Evolutionary conservation across 2,888 invertebrate genomes (phyloP), one percentile per base, ranked within the genome.

Genomic region (Branchipolynoe longqiensis): DNA sequence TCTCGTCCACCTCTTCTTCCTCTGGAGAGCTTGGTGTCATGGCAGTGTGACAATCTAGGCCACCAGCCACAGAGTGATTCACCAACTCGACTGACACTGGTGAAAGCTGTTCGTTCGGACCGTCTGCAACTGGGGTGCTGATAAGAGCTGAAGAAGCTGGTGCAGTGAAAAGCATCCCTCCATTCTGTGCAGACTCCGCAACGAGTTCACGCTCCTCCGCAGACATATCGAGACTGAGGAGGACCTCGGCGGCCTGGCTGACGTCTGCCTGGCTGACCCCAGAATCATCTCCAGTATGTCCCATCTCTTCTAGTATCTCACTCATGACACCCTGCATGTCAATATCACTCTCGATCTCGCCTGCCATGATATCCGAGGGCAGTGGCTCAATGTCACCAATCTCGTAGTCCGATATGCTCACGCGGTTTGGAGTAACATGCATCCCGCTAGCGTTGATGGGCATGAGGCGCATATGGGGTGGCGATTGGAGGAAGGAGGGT

Each of bases 211-310:
- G 25, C 48, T 78, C 78, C 78, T 78, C 78, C 0, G 48, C 78
- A 0, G 78, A 78, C 78, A 78, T 78, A 28, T 78, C 78, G 1
- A 78, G 48, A 48, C 78, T 78, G 48, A 78, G 78, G 8, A 78
- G 78, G 28, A 78, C 78, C 18, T 78, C 78, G 48, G 78, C 78
- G 18, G 78, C 78, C 4, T 18, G 28, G 25, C 78, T 78, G 31
- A 78, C 78, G 28, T 78, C 78, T 4, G 78, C 28, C n/a, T n/a
- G n/a, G 31, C 78, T 78, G n/a, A 78, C 78, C 78, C 78, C 78
- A 12, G 78, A 78, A 48, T 54, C 22, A 18, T 78, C 78, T 0
- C 78, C 78, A n/a, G n/a, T n/a, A 41, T 78, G 78, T 25, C 78
- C 1, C 78, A 78, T 78, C 48, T 78, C 78, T 48, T 78, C 78